A percentile compares a stretch with the other conserved stretches of the same genome.
These are phyloP conservation scores for Drosophila melanogaster DNA, from an alignment of 1,140 invertebrate species.

Conservation along the genomic window Release_6_plus_ISO1_MT NC_004354.4:17567501-17568000, in stretches of 20 bases:
- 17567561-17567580: conserved; percentile 87
- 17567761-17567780: conserved; percentile 43
- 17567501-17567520: neutral
- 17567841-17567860: conserved; percentile 89
- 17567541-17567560: neutral
- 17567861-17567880: conserved; percentile 88
- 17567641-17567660: conserved; percentile 86
- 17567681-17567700: conserved; percentile 86
- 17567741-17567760: neutral
- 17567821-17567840: conserved; percentile 87
- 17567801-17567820: conserved; percentile 88
- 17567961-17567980: conserved; percentile 89
- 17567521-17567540: neutral
- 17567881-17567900: conserved; percentile 86
- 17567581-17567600: conserved; percentile 90
- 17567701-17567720: conserved; percentile 33
- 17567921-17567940: conserved; percentile 88
- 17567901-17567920: conserved; percentile 88
- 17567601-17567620: conserved; percentile 89
- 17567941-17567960: conserved; percentile 89
- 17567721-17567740: neutral
- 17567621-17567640: conserved; percentile 86
- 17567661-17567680: conserved; percentile 87
- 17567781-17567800: conserved; percentile 87
- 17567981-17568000: conserved; percentile 86